Conservation (phyloP, 2,888 invertebrate genomes). For the Neelides folsomi region DNA sequence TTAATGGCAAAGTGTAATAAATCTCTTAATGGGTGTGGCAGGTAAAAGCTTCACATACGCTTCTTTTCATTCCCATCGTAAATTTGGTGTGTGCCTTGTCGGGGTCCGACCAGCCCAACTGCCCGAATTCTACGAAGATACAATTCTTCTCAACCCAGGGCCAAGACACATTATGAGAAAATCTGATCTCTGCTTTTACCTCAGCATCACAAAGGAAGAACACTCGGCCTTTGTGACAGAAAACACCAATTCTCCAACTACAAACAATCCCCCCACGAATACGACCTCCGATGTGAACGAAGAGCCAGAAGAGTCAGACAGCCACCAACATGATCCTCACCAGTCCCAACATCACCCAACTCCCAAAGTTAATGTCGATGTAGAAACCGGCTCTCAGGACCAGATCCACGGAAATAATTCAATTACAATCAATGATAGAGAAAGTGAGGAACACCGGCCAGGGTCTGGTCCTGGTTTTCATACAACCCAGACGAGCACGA, state of each 20-base stretch:
- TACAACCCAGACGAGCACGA: conserved; percentile 1
- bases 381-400: too few species aligned
- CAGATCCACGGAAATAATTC: not conserved
- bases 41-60: conserved; percentile 99
- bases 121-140: conserved; percentile 86
- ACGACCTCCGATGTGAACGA: not conserved
- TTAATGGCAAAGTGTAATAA: too few species aligned
- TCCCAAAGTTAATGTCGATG: not conserved
- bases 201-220: conserved; percentile 96
- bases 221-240: conserved; percentile 54
- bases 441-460: not conserved
- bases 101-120: conserved; percentile 88
- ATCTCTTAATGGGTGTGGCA: conserved; percentile 12
- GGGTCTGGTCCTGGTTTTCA: not conserved
- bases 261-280: conserved; percentile 2
- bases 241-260: conserved; percentile 8
- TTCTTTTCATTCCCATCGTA: conserved; percentile 95
- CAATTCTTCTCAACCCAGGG: conserved; percentile 89
- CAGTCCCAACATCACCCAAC: not conserved
- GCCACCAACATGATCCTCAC: not conserved
- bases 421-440: not conserved
- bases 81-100: conserved; percentile 48
- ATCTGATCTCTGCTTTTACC: conserved; percentile 91
- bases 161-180: conserved; percentile 93
- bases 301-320: conserved; percentile 1